Conservation (phyloP, 1,140 invertebrate genomes). For the Caenorhabditis inopinata region DNA sequence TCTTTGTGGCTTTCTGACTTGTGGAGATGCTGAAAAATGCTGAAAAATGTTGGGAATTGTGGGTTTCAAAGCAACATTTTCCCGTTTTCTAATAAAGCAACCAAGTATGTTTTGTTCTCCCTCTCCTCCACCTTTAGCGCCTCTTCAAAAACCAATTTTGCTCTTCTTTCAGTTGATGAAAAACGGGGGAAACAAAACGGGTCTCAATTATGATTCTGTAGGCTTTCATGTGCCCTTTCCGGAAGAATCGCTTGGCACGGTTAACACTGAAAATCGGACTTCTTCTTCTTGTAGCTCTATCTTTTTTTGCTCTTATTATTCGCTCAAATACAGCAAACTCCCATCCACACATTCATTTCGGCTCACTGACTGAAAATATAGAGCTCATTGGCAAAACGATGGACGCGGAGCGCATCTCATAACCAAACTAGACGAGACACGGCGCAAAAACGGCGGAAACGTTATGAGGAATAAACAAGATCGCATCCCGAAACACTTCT, state of each 20-base stretch:
- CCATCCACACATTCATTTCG: background rate
- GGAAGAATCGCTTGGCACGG: too few species aligned
- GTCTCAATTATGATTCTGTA: background rate
- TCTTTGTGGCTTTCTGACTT: too few species aligned
- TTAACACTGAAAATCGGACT: too few species aligned
- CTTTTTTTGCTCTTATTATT: background rate
- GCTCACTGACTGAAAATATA: background rate
- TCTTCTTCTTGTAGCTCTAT: background rate
- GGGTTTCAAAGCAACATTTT: too few species aligned
- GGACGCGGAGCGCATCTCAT: background rate
- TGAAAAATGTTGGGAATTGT: too few species aligned
- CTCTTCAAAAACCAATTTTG: constrained; percentile 17
- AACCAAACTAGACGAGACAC: background rate
- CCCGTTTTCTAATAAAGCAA: too few species aligned
- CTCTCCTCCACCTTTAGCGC: background rate
- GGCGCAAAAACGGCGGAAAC: constrained; percentile 9
- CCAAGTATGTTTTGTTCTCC: too few species aligned
- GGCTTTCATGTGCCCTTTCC: background rate
- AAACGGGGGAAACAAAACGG: too few species aligned
- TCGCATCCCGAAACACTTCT: constrained; percentile 28
- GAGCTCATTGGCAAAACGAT: background rate
- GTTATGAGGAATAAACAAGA: constrained; percentile 22
- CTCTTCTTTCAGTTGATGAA: background rate
- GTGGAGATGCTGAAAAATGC: too few species aligned
- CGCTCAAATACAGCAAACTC: background rate